Conservation (phyloP, 2,797 vertebrate species). For the Echiichthys vipera region DNA sequence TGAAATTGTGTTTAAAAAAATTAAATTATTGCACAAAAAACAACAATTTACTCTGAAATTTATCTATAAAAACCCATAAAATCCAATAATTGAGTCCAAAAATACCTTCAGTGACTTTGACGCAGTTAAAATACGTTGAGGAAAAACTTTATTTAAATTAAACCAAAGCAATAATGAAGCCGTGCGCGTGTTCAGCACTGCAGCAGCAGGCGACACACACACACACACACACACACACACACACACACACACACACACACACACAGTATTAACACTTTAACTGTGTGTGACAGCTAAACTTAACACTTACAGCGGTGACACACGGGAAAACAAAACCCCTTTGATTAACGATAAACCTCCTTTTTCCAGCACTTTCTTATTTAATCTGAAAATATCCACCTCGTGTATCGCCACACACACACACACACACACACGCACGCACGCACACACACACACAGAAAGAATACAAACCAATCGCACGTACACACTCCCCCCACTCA, state of each 20-base stretch:
- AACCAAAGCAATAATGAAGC: slow-evolving; percentile 67
- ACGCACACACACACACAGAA: slow-evolving; percentile 18
- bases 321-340: slow-evolving; percentile 15
- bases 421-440: neutral
- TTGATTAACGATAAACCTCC: neutral
- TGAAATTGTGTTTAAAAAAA: too few relatives aligned
- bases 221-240: slow-evolving; percentile 9
- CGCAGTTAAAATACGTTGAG: slow-evolving; percentile 34
- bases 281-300: slow-evolving; percentile 48
- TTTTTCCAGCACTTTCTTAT: slow-evolving; percentile 17
- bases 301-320: slow-evolving; percentile 52
- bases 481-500: slow-evolving; percentile 4
- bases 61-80: too few relatives aligned
- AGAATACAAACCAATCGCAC: slow-evolving; percentile 12
- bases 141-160: slow-evolving; percentile 82
- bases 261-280: slow-evolving; percentile 43
- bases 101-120: too few relatives aligned
- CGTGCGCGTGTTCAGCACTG: slow-evolving; percentile 50
- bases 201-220: slow-evolving; percentile 31
- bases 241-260: slow-evolving; percentile 13
- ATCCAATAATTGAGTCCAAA: too few relatives aligned
- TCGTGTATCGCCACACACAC: slow-evolving; percentile 22
- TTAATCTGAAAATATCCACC: slow-evolving; percentile 35
- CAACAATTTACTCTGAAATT: too few relatives aligned
- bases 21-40: too few relatives aligned